A percentile compares a stretch with the other conserved stretches of the same genome.
phyloP scores from a whole-genome alignment of 2,888 invertebrate species.

The Lordiphosa fenestrarum region DNA sequence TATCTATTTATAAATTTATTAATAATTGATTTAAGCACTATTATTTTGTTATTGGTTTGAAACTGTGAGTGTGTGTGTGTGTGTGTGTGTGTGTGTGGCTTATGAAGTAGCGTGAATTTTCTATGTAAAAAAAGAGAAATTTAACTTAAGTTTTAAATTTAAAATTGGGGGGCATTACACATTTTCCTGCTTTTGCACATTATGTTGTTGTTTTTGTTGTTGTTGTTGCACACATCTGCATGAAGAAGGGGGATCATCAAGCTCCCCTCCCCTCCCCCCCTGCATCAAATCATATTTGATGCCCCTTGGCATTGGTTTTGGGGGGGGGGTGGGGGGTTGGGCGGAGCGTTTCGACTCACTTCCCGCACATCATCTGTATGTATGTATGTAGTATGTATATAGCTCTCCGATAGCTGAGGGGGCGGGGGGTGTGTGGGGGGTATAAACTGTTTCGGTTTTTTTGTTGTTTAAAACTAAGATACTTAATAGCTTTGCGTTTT shows the following conservation, averaged over 20 bases:
- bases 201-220: not conserved
- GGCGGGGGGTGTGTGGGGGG: not conserved
- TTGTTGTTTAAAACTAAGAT: not conserved
- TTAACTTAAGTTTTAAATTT: constrained; percentile 6
- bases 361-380: not conserved
- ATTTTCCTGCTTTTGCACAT: constrained; percentile 8
- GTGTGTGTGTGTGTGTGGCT: constrained; percentile 26
- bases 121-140: constrained; percentile 9
- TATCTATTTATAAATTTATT: constrained; percentile 53
- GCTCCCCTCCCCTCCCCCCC: not conserved
- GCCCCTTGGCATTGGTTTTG: not conserved
- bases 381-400: constrained; percentile 6
- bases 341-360: no score
- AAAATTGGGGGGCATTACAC: constrained; percentile 10
- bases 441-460: not conserved
- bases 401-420: not conserved
- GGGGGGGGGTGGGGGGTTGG: no score
- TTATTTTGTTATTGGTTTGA: constrained; percentile 31
- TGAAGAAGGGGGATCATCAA: not conserved
- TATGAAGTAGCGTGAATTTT: constrained; percentile 9
- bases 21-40: constrained; percentile 61
- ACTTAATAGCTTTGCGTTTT: constrained; percentile 2
- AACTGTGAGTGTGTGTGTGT: constrained; percentile 8
- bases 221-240: constrained; percentile 5
- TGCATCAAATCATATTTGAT: constrained; percentile 7